Evolutionary conservation across 2,888 invertebrate species (phyloP), one percentile per base, ranked within the genome.

Genomic region (Baronia brevicornis): DNA sequence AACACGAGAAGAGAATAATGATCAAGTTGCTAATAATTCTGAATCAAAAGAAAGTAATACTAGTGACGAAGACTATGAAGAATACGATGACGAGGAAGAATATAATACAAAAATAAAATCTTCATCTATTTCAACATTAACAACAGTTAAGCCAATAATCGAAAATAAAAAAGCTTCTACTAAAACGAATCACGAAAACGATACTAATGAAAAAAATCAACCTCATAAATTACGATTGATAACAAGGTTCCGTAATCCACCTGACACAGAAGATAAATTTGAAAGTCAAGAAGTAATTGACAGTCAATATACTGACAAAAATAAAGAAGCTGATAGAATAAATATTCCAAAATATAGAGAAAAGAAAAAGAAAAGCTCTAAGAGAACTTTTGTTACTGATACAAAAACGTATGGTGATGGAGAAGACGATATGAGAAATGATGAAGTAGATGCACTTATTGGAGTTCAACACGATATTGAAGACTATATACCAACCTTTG

Each of bases 341-440:
- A 12, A 18, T 2, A 26, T 44, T 23, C 72, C 77, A 5, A 73
- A 69, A 44, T 75, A 70, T 33, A 65, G 60, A 43, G 82, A 75
- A 52, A 82, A 79, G 52, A 75, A 78, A 47, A 80, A 66, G 27
- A 82, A 80, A 44, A 60, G 58, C 6, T 57, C 66, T 4, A 70
- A 75, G 46, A 82, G 72, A 12, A 85, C 84, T 2, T 48, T 78
- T 35, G 75, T 85, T 1, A 84, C 84, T 2, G 84, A 85, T 29
- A 69, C 78, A 12, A 66, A 78, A 40, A 64, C 58, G 7, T 85
- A 84, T 41, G 79, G 75, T 3, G 64, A 72, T 39, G 70, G 57
- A 20, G 59, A 67, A 13, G 67, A 70, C 28, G 67, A 79, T 34
- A 60, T 61, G 54, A 59, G 45, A 45, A 63, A 65, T 45, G 63